These are phyloP conservation scores for Linyphia triangularis DNA, from an alignment of 2,888 invertebrate species.

Conservation along the genomic window DNA sequence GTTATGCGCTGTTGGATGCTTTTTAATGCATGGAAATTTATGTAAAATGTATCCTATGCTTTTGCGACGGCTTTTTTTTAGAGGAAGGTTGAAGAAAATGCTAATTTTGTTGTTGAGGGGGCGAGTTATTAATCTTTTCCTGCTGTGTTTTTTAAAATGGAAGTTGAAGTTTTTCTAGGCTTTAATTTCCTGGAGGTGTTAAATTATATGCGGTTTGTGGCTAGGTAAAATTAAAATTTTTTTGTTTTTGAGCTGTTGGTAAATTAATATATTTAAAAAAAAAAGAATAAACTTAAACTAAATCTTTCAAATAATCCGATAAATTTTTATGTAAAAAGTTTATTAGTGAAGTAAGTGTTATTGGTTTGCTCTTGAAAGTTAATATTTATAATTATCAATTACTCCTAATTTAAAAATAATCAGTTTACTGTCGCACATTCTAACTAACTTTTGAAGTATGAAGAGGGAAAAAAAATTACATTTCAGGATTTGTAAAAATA, in stretches of 20 bases:
- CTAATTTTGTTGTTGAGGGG: slow-evolving; percentile 46
- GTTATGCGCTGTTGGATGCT: slow-evolving; percentile 8
- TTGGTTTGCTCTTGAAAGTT: no score
- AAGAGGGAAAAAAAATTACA: no score
- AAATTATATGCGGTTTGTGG: neutral
- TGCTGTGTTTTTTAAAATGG: slow-evolving; percentile 8
- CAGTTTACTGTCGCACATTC: no score
- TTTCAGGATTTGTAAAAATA: no score
- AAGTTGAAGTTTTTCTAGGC: neutral
- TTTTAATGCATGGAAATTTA: slow-evolving; percentile 63
- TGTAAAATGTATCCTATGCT: slow-evolving; percentile 43
- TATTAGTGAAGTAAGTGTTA: no score
- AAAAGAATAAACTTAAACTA: no score
- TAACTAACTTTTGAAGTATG: no score
- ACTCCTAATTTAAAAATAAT: no score
- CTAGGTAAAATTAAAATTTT: neutral
- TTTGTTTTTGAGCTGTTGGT: neutral
- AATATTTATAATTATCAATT: no score
- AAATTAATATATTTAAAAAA: no score
- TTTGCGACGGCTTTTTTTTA: neutral
- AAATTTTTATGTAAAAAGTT: no score
- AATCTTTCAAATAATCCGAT: no score
- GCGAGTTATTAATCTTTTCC: slow-evolving; percentile 48
- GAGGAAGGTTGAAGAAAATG: slow-evolving; percentile 22
- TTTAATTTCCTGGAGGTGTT: neutral